phyloP scores from a whole-genome alignment of 92 coral and sea anemone genomes.

The Epizoanthus scotinus region DNA sequence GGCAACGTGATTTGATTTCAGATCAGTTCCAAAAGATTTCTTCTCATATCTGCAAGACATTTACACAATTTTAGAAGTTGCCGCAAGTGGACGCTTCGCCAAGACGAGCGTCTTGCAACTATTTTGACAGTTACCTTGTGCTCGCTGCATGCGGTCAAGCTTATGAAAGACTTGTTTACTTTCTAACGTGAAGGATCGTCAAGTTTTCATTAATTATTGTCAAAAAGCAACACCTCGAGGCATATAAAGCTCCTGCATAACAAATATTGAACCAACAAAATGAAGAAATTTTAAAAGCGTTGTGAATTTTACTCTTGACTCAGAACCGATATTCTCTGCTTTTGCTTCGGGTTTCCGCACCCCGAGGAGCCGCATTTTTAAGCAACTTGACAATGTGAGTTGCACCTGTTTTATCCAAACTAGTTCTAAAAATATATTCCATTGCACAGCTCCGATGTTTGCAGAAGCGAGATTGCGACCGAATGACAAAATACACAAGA shows the following conservation, averaged over 20 bases:
- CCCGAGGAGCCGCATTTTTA: neutral
- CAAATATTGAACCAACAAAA: slow-evolving; percentile 28
- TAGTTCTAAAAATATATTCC: neutral
- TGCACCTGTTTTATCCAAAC: neutral
- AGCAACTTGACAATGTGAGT: neutral
- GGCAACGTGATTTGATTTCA: neutral
- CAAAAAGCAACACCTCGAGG: neutral
- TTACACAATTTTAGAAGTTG: no score
- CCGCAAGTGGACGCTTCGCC: neutral
- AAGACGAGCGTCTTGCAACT: no score
- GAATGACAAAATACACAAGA: neutral
- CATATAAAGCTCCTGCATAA: neutral
- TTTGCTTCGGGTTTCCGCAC: neutral
- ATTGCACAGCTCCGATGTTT: neutral
- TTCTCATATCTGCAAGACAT: no score
- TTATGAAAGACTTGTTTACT: slow-evolving; percentile 14
- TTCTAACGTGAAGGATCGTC: neutral
- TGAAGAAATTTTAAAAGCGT: neutral
- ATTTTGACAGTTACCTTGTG: neutral
- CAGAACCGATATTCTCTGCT: neutral
- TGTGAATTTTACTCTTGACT: neutral
- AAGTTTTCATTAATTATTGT: slow-evolving; percentile 36
- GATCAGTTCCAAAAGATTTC: no score
- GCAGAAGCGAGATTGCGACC: neutral
- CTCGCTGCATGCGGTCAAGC: neutral